Evolutionary conservation across 2,888 invertebrate species (phyloP).

Genomic region (Microdon myrmicae): DNA sequence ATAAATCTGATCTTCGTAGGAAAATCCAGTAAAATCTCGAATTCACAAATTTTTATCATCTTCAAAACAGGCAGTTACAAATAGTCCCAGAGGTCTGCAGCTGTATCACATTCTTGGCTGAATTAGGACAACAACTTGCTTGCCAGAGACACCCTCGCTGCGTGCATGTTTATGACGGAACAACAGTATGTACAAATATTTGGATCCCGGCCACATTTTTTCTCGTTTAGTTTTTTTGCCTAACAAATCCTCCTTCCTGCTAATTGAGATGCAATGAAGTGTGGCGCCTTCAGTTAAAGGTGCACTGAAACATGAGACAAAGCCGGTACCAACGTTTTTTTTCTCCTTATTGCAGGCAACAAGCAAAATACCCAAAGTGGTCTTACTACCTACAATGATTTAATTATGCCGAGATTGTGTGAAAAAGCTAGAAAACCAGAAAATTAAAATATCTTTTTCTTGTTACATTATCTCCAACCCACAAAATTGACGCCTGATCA

Average conservation of each 20-base stretch:
- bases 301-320: constrained; percentile 35
- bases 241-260: too few species aligned
- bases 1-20: too few species aligned
- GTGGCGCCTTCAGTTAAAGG: constrained; percentile 33
- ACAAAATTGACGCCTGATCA: constrained; percentile 37
- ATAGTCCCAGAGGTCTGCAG: too few species aligned
- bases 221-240: background rate
- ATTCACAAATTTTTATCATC: too few species aligned
- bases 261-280: constrained; percentile 44
- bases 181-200: constrained; percentile 38
- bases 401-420: constrained; percentile 46
- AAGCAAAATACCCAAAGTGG: background rate
- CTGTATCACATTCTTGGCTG: too few species aligned
- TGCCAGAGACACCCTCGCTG: too few species aligned
- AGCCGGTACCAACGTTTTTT: constrained; percentile 14
- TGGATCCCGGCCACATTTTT: constrained; percentile 1
- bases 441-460: constrained; percentile 22
- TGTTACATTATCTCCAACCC: constrained; percentile 13
- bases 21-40: too few species aligned
- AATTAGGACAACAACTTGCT: too few species aligned
- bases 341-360: background rate
- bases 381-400: constrained; percentile 28
- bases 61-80: too few species aligned
- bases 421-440: constrained; percentile 16
- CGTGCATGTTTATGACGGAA: constrained; percentile 30